phyloP scores from a whole-genome alignment of 2,888 invertebrate genomes.

The Drosophila sordidapex region DNA sequence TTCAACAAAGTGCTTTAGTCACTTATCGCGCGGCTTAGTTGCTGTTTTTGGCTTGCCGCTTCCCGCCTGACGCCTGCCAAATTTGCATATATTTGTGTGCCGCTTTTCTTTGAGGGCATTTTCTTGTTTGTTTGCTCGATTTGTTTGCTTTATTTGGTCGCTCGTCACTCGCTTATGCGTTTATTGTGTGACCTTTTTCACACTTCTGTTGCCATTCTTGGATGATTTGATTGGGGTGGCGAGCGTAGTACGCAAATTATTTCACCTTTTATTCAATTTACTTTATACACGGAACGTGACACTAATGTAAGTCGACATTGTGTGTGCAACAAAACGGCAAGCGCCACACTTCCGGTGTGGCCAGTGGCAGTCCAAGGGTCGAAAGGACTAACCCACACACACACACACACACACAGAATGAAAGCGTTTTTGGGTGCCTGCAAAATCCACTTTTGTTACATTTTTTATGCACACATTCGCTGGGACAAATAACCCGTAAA shows the following conservation, averaged over 20 bases:
- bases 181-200: conserved; percentile 51
- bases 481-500: conserved; percentile 74
- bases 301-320: conserved; percentile 33
- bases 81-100: conserved; percentile 24
- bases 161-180: conserved; percentile 30
- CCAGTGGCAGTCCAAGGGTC: conserved; percentile 17
- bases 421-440: conserved; percentile 36
- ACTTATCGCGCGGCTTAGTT: conserved; percentile 44
- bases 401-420: conserved; percentile 30
- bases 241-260: conserved; percentile 64
- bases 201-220: conserved; percentile 57
- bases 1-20: conserved; percentile 58
- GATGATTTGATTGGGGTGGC: conserved; percentile 20
- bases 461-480: conserved; percentile 74
- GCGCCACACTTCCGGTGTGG: conserved; percentile 47
- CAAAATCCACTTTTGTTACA: conserved; percentile 68
- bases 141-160: conserved; percentile 37
- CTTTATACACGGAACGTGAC: conserved; percentile 55
- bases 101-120: not conserved
- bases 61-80: not conserved
- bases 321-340: conserved; percentile 35
- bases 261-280: conserved; percentile 75
- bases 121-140: conserved; percentile 1
- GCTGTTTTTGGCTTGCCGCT: conserved; percentile 1
- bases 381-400: conserved; percentile 5